Evolutionary conservation across 2,113 vertebrate genomes (phyloP).

Genomic region (Microcebus murinus): DNA sequence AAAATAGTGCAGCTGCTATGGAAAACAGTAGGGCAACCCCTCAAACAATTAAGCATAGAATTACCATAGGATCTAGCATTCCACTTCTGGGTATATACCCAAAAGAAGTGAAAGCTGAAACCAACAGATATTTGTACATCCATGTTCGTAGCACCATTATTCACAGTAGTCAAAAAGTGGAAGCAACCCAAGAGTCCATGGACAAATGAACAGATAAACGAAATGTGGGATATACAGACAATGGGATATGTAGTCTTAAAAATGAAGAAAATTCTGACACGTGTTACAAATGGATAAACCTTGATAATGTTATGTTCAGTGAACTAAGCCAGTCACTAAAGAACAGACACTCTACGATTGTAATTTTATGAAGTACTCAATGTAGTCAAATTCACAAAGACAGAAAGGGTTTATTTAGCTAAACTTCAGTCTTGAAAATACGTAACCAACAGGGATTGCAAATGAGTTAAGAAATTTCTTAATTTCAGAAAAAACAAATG

Average conservation of each 20-base stretch:
- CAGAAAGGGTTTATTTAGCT: neutral
- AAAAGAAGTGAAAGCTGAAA: neutral
- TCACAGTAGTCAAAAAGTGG: neutral
- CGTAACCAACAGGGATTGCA: neutral
- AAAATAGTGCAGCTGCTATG: neutral
- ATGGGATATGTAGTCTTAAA: neutral
- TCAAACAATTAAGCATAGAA: neutral
- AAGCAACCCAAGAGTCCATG: neutral
- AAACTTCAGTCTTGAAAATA: constrained; percentile 2
- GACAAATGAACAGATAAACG: neutral
- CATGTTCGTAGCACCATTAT: neutral
- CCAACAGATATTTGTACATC: neutral
- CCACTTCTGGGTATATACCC: neutral
- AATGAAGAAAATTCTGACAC: neutral
- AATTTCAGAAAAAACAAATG: neutral
- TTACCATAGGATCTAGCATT: neutral
- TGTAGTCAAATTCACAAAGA: neutral
- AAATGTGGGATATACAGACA: neutral
- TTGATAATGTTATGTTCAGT: neutral
- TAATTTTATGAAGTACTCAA: neutral
- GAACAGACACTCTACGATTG: neutral
- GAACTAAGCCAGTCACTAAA: neutral
- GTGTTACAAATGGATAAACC: neutral
- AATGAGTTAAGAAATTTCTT: neutral
- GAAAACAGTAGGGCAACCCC: neutral